Conservation (phyloP, 1,140 invertebrate species). For the Goniozus legneri region DNA sequence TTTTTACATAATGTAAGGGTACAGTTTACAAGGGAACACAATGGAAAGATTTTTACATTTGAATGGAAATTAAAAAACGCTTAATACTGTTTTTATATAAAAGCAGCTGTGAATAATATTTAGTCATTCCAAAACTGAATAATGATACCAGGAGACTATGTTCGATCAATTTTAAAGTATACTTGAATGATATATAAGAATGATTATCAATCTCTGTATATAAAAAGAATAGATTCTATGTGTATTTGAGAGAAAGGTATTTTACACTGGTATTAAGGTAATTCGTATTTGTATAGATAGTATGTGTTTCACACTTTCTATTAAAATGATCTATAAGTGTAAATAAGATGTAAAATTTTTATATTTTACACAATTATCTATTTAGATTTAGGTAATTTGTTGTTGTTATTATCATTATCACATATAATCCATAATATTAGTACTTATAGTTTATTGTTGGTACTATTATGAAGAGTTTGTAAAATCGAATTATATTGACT, state of each 20-base stretch:
- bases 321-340: conserved; percentile 15
- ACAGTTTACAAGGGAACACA: too few species aligned
- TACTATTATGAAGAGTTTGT: too few species aligned
- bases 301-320: conserved; percentile 18
- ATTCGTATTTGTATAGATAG: conserved; percentile 16
- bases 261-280: conserved; percentile 9
- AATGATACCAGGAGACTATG: too few species aligned
- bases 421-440: too few species aligned
- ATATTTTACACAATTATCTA: too few species aligned
- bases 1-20: too few species aligned
- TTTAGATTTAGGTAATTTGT: too few species aligned
- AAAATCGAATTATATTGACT: neutral
- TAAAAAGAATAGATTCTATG: too few species aligned
- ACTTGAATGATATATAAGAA: neutral
- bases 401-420: too few species aligned
- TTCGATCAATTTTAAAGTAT: conserved; percentile 8
- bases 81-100: neutral
- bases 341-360: conserved; percentile 16
- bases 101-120: too few species aligned
- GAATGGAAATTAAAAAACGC: neutral
- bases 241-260: conserved; percentile 2
- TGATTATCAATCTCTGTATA: conserved; percentile 11
- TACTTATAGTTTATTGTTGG: too few species aligned
- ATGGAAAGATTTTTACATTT: too few species aligned
- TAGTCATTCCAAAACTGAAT: neutral